A percentile compares a stretch with the other conserved stretches of the same genome.
Evolutionary conservation across 2,113 vertebrate species (phyloP).

Genomic region (Castor canadensis): DNA sequence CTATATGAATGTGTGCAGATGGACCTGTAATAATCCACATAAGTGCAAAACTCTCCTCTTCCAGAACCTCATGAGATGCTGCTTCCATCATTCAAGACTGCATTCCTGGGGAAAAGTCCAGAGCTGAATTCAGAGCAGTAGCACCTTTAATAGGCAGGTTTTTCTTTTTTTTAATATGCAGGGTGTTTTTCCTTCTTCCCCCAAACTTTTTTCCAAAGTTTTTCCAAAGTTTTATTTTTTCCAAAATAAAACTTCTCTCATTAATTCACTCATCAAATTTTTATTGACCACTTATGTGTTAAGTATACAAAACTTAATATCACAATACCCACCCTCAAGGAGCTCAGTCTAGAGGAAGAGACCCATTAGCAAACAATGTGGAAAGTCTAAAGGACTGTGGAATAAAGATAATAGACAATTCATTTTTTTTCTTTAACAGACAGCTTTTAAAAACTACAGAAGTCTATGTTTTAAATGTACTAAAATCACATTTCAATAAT

Average conservation of each 20-base stretch:
- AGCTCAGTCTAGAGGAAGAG: not conserved
- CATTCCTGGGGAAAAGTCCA: not conserved
- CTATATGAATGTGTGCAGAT: not conserved
- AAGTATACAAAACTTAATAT: not conserved
- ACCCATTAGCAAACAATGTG: not conserved
- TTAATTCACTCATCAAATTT: not conserved
- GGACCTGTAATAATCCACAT: not conserved
- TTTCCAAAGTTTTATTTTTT: no score
- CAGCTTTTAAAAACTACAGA: not conserved
- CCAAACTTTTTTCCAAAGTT: not conserved
- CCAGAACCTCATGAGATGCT: not conserved
- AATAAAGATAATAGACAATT: not conserved
- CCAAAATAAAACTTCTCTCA: not conserved
- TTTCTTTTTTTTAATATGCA: not conserved
- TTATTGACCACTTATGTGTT: not conserved
- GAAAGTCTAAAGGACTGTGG: not conserved
- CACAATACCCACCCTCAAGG: not conserved
- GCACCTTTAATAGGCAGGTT: not conserved
- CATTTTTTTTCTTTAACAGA: not conserved
- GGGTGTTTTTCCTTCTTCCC: not conserved
- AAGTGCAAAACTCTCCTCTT: not conserved
- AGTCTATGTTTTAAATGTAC: not conserved
- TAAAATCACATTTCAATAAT: not conserved
- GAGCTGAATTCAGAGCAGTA: not conserved
- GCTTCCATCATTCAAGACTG: not conserved